Conservation (phyloP, 2,888 invertebrate species). For the Polydrusus cervinus region DNA sequence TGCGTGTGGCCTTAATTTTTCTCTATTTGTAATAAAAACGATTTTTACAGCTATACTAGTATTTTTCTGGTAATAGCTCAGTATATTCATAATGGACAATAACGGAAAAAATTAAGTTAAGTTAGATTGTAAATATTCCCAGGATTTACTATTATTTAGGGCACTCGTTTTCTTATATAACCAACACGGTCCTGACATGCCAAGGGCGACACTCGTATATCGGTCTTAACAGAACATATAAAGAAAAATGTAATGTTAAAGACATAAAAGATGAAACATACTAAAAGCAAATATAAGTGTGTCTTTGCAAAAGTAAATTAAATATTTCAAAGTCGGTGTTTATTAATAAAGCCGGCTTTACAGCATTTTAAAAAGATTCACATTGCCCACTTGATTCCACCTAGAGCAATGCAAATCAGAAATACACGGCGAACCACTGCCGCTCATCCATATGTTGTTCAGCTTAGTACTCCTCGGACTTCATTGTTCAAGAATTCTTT, state of each 20-base stretch:
- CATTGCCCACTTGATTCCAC: too few species aligned
- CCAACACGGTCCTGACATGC: background rate
- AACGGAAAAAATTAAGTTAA: too few species aligned
- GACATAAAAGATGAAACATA: constrained; percentile 8
- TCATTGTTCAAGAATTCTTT: too few species aligned
- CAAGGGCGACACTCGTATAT: background rate
- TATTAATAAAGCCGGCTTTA: background rate
- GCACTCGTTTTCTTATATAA: too few species aligned
- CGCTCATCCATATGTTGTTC: too few species aligned
- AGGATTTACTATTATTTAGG: too few species aligned
- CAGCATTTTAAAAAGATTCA: too few species aligned
- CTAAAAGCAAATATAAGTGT: background rate
- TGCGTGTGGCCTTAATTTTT: constrained; percentile 27
- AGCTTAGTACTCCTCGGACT: too few species aligned
- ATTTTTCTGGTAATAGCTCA: constrained; percentile 4
- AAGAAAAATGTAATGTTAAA: constrained; percentile 10
- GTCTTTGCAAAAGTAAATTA: background rate
- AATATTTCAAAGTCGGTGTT: background rate
- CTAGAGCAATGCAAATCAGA: too few species aligned
- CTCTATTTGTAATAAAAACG: constrained; percentile 29
- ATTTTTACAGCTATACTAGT: constrained; percentile 20
- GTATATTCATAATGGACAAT: background rate
- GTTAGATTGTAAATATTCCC: too few species aligned
- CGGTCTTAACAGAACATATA: constrained; percentile 1
- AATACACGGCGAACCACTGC: too few species aligned